A percentile compares a stretch with the other conserved stretches of the same genome.
Conservation (phyloP, 2,888 invertebrate species). For the Smittia sp. region DNA sequence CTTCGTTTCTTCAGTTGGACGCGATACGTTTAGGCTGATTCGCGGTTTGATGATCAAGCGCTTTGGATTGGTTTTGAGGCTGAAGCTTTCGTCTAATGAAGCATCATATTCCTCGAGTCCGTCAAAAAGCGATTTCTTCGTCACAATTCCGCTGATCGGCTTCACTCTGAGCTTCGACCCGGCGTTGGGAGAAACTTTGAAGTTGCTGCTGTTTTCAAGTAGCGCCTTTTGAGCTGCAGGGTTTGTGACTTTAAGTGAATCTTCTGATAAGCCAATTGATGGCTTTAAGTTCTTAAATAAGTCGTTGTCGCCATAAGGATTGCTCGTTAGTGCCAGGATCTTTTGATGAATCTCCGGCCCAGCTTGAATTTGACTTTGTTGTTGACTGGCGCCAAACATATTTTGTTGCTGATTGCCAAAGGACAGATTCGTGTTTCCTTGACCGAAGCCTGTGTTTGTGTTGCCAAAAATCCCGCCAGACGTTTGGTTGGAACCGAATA, state of each 20-base stretch:
- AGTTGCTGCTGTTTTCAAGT: slow-evolving; percentile 56
- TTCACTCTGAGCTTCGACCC: slow-evolving; percentile 60
- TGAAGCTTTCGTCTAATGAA: slow-evolving; percentile 60
- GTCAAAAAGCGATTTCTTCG: slow-evolving; percentile 76
- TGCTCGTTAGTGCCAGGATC: slow-evolving; percentile 69
- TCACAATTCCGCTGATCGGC: slow-evolving; percentile 48
- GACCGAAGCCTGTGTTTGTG: slow-evolving; percentile 47
- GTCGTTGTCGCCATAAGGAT: slow-evolving; percentile 85
- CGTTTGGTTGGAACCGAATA: slow-evolving; percentile 56
- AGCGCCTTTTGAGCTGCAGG: slow-evolving; percentile 68
- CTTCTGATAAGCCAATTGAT: slow-evolving; percentile 58
- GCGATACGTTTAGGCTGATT: slow-evolving; percentile 42
- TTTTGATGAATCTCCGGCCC: slow-evolving; percentile 61
- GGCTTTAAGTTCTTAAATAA: slow-evolving; percentile 71
- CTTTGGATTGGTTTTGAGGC: slow-evolving; percentile 65
- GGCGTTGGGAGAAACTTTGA: slow-evolving; percentile 60
- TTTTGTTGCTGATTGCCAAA: slow-evolving; percentile 44
- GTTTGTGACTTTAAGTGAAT: slow-evolving; percentile 68
- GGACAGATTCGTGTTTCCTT: slow-evolving; percentile 43
- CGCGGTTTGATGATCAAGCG: slow-evolving; percentile 69
- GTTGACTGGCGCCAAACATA: slow-evolving; percentile 44
- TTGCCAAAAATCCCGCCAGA: slow-evolving; percentile 54
- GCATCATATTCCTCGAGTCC: slow-evolving; percentile 79
- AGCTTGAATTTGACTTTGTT: slow-evolving; percentile 47
- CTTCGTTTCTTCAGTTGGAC: neutral